Evolutionary conservation across 2,797 vertebrate genomes (phyloP).

Genomic region (Cyprinella venusta): DNA sequence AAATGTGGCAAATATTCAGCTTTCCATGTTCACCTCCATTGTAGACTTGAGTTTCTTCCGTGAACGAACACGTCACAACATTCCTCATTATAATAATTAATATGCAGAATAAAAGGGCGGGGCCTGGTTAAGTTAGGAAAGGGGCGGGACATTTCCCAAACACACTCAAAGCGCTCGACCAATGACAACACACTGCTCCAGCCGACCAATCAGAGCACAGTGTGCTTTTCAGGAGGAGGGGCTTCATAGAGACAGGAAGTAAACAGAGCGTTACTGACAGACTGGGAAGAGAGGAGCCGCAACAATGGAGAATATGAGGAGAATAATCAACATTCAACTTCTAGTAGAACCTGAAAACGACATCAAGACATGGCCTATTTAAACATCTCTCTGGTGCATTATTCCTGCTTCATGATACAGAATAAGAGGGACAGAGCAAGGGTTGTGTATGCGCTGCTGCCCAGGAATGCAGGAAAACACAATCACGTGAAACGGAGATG

Average conservation of each 20-base stretch:
- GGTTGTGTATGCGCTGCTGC: slow-evolving; percentile 31
- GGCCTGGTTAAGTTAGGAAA: no score
- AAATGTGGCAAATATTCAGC: not conserved
- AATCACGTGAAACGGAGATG: slow-evolving; percentile 65
- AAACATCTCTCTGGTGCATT: not conserved
- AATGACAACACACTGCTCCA: no score
- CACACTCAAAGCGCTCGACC: no score
- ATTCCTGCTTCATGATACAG: slow-evolving; percentile 1
- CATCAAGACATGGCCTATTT: not conserved
- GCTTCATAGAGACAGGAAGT: not conserved
- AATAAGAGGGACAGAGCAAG: slow-evolving; percentile 13
- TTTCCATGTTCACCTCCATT: no score
- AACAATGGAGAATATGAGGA: not conserved
- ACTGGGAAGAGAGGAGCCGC: not conserved
- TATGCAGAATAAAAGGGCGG: no score
- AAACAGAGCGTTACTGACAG: not conserved
- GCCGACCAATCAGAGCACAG: no score
- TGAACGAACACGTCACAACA: no score
- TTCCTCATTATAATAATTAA: no score
- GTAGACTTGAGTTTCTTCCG: no score
- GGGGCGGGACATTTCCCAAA: no score
- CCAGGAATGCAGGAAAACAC: slow-evolving; percentile 67
- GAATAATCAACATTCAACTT: not conserved
- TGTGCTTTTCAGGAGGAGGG: not conserved
- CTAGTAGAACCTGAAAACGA: not conserved